Evolutionary conservation across 2,797 vertebrate genomes (phyloP).

Genomic region (Sus cebifrons): DNA sequence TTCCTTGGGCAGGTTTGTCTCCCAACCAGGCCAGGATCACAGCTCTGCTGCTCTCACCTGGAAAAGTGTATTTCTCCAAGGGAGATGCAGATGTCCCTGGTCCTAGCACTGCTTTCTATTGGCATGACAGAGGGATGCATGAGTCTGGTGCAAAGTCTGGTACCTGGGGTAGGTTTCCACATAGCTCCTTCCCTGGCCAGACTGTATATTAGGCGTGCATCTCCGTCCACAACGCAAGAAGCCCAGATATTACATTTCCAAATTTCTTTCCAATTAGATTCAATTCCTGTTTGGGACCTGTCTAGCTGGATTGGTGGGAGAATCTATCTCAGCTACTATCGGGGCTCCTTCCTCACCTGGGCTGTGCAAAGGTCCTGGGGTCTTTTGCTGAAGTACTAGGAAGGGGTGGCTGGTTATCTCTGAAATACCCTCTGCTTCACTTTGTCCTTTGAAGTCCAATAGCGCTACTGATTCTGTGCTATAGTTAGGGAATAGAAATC

Average conservation of each 20-base stretch:
- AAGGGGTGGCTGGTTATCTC: neutral
- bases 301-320: neutral
- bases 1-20: fast-evolving
- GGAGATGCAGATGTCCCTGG: neutral
- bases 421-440: neutral
- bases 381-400: neutral
- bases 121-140: neutral
- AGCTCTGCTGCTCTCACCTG: neutral
- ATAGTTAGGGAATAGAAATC: neutral
- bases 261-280: neutral
- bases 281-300: neutral
- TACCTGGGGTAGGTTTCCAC: neutral
- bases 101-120: neutral
- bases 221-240: neutral
- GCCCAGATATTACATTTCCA: neutral
- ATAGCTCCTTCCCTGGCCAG: neutral
- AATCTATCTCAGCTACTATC: neutral
- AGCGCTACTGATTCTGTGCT: fast-evolving
- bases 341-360: neutral
- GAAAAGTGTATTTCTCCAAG: fast-evolving
- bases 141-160: neutral
- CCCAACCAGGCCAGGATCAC: neutral
- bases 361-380: neutral
- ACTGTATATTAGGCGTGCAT: fast-evolving
- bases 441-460: neutral